Base-by-base conservation (phyloP, 2,888 invertebrate genomes). In the Diplazon laetatorius region DNA sequence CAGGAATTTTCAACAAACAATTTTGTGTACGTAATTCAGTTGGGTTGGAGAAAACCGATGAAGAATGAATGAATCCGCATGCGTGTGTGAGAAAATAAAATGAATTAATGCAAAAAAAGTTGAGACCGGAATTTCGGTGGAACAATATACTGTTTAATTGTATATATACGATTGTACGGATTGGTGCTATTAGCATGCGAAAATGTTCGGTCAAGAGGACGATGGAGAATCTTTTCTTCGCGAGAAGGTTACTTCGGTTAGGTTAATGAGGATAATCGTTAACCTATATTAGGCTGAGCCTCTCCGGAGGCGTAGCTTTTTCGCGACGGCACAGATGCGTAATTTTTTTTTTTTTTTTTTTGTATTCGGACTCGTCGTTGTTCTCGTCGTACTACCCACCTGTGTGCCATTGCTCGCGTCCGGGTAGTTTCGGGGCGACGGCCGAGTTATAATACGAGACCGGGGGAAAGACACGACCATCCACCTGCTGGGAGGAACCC, bases 181-280 rank as follows among this genome's bases (percentile, higher is more conserved):
- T 10, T 14, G n/a, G 50, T n/a, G 12, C 12, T n/a, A n/a, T n/a
- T n/a, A n/a, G 6, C 25, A 52, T 25, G 8, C 5, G 18, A 12
- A 35, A 12, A 59, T 39, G 37, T 1, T 59, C 35, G 12, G 44
- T 42, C 44, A 42, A 66, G 52, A 52, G 18, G 37, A 59, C 35
- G 16, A 46, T 35, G 22, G 69, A 69, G 20, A 9, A 18, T 30
- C 59, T 5, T 30, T 2, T 83, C 84, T 85, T 85, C 85, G 82
- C 84, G 78, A 62, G 48, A n/a, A n/a, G 65, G 76, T 84, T 84
- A 80, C 83, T 82, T 82, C 85, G 75, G 74, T 85, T 85, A 87
- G 85, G 4, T 83, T 87, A 87, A 89, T 81, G 84, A 87, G 87
- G 85, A 87, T 87, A 77, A 87, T 83, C 85, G 85, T 86, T 87